A percentile compares a stretch with the other conserved stretches of the same genome.
phyloP scores from a whole-genome alignment of 2,113 vertebrate species.

The Grantiella picta region DNA sequence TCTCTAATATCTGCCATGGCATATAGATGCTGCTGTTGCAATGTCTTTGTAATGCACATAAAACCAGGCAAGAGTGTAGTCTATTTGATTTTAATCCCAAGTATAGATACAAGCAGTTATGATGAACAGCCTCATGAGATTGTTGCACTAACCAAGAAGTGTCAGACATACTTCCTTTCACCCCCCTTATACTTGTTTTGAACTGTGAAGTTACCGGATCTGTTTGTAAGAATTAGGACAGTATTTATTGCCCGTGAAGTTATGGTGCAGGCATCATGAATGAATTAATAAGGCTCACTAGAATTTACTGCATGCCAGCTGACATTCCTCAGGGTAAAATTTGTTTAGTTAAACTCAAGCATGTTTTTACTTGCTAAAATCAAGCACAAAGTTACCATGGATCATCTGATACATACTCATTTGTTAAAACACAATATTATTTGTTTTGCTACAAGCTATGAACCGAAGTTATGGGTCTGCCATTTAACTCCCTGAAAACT shows the following conservation, averaged over 20 bases:
- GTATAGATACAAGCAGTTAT: neutral
- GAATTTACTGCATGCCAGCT: neutral
- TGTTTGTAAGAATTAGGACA: neutral
- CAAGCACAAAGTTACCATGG: neutral
- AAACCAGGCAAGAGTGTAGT: neutral
- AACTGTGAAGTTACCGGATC: neutral
- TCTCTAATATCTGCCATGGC: neutral
- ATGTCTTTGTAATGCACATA: accelerated
- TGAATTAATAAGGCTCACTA: neutral
- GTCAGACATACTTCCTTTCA: neutral
- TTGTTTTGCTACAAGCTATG: neutral
- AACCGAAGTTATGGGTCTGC: neutral
- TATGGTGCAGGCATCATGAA: neutral
- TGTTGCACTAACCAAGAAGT: neutral
- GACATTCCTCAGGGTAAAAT: neutral
- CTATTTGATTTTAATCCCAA: neutral
- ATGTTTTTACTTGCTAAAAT: constrained; percentile 35
- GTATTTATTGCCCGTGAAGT: neutral
- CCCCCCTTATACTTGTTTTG: neutral
- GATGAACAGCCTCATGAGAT: neutral
- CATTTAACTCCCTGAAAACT: neutral
- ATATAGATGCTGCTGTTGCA: neutral
- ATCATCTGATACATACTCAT: neutral
- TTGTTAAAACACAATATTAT: constrained; percentile 22
- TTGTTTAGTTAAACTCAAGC: constrained; percentile 39